These are phyloP conservation scores for Spatula versicolor DNA, from an alignment of 2,797 vertebrate species.

Conservation along the genomic window DNA sequence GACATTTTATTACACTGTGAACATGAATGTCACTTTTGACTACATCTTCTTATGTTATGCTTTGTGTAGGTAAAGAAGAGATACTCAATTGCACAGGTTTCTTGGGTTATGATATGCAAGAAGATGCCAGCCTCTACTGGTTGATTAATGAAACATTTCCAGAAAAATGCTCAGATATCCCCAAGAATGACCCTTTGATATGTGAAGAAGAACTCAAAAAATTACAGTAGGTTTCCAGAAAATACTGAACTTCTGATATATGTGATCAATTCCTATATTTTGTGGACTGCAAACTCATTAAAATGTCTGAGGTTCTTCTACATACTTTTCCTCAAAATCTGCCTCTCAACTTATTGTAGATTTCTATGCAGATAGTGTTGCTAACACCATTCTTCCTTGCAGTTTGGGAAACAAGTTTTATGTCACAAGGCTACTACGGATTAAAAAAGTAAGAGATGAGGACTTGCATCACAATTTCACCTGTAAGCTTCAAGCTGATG, in stretches of 20 bases:
- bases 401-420: slow-evolving; percentile 43
- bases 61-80: slow-evolving; percentile 71
- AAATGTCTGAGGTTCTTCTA: neutral
- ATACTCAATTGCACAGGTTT: slow-evolving; percentile 76
- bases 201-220: neutral
- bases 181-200: neutral
- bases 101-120: slow-evolving; percentile 45
- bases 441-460: slow-evolving; percentile 66
- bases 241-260: neutral
- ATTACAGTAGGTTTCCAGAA: slow-evolving; percentile 43
- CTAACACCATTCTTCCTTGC: slow-evolving; percentile 35
- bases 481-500: slow-evolving; percentile 52
- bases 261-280: neutral
- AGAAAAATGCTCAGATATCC: slow-evolving; percentile 28
- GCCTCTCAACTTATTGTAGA: neutral
- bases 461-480: slow-evolving; percentile 70
- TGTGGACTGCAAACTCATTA: neutral
- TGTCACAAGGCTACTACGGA: slow-evolving; percentile 55
- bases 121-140: slow-evolving; percentile 67
- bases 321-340: neutral
- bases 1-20: neutral
- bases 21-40: neutral
- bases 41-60: neutral
- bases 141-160: neutral
- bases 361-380: neutral